Percentiles rank a stretch among this genome's conserved stretches.
phyloP scores from a whole-genome alignment of 2,113 vertebrate species.

The Microtus montanus region DNA sequence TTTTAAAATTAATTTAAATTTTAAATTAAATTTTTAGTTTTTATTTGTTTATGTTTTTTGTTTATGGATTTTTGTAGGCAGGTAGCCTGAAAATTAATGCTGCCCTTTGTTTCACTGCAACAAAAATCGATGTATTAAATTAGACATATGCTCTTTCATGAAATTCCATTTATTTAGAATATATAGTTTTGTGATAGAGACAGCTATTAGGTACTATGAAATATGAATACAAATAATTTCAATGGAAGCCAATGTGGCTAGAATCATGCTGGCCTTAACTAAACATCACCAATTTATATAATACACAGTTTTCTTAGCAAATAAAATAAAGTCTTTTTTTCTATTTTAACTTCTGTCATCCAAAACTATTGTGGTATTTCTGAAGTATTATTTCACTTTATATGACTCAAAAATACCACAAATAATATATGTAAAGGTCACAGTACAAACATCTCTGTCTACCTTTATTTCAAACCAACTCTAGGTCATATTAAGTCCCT shows the following conservation, averaged over 20 bases:
- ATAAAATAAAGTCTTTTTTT: not conserved
- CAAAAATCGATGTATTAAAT: constrained; percentile 35
- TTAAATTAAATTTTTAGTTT: not conserved
- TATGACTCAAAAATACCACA: not conserved
- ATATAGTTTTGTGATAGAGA: not conserved
- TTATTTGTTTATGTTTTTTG: constrained; percentile 15
- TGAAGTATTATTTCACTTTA: constrained; percentile 17
- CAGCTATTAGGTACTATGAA: not conserved
- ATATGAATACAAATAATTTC: not conserved
- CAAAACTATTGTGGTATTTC: constrained; percentile 24
- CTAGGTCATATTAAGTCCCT: not conserved
- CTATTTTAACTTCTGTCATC: not conserved
- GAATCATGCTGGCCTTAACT: not conserved
- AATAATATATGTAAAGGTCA: constrained; percentile 38
- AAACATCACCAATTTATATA: not conserved
- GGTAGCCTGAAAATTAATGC: constrained; percentile 34
- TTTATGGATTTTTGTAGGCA: constrained; percentile 46
- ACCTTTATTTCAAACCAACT: constrained; percentile 28
- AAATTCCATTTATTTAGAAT: constrained; percentile 30
- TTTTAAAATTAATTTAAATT: not conserved
- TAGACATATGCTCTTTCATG: not conserved
- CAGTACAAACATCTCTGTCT: not conserved
- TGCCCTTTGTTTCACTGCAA: not conserved
- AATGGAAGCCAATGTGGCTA: not conserved
- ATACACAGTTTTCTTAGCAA: not conserved